phyloP scores from a whole-genome alignment of 2,113 vertebrate species.

The Rhagologus leucostigma region DNA sequence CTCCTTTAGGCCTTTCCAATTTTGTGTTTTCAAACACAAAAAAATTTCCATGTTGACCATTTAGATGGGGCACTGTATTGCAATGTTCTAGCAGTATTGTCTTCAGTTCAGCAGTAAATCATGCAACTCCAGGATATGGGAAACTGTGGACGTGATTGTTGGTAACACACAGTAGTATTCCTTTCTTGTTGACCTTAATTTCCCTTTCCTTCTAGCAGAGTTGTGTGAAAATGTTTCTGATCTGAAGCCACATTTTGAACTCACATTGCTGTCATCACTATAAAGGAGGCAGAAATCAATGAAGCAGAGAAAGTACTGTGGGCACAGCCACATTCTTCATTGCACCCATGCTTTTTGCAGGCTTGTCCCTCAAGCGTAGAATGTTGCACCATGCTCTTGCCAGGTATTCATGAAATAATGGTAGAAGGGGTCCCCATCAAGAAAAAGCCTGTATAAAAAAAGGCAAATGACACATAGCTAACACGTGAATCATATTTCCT shows the following conservation, averaged over 20 bases:
- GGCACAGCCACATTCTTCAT: neutral
- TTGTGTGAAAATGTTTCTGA: neutral
- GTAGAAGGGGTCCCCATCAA: neutral
- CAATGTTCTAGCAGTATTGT: neutral
- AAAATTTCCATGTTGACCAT: neutral
- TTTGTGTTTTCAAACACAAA: neutral
- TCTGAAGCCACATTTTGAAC: neutral
- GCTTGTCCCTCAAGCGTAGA: neutral
- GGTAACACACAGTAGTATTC: neutral
- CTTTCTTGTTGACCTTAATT: neutral
- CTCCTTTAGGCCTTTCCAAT: neutral
- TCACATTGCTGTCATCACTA: neutral
- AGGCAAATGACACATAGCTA: neutral
- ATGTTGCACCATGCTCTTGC: neutral
- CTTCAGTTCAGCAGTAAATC: neutral
- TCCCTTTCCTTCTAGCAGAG: neutral
- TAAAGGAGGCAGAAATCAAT: neutral
- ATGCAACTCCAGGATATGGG: neutral
- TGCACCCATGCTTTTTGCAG: neutral
- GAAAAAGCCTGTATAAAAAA: neutral
- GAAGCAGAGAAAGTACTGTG: conserved; percentile 37
- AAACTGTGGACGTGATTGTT: neutral
- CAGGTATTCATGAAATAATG: neutral
- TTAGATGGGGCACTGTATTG: neutral
- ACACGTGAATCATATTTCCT: neutral